Evolutionary conservation across 2,888 invertebrate species (phyloP).

Genomic region (Brachycybe producta): DNA sequence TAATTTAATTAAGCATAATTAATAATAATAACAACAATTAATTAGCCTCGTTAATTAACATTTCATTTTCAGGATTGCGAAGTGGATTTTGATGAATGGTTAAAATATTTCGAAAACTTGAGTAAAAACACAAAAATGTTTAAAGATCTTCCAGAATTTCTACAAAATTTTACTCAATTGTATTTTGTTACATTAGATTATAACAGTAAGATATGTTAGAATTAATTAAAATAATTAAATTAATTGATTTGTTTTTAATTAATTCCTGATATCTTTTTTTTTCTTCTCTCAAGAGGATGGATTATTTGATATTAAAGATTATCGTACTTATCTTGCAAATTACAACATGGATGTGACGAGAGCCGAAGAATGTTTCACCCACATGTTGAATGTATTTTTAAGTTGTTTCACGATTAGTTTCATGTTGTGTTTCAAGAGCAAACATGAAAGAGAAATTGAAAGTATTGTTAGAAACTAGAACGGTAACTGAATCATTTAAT

Average conservation of each 20-base stretch:
- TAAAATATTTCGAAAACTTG: slow-evolving; percentile 26
- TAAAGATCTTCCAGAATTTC: slow-evolving; percentile 27
- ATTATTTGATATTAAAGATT: slow-evolving; percentile 27
- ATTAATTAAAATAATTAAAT: not conserved
- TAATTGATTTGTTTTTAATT: not conserved
- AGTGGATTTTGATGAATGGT: slow-evolving; percentile 28
- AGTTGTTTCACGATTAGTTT: not conserved
- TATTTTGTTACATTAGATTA: slow-evolving; percentile 27
- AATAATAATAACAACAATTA: not conserved
- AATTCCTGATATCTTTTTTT: not conserved
- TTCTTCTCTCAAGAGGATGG: slow-evolving; percentile 25
- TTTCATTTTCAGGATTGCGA: slow-evolving; percentile 23
- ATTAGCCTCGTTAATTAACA: slow-evolving; percentile 1
- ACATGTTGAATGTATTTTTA: slow-evolving; percentile 26
- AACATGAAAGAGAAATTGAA: no score
- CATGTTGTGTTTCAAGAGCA: no score
- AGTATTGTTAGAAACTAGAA: no score
- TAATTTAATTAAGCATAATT: slow-evolving; percentile 11
- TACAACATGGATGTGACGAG: slow-evolving; percentile 26
- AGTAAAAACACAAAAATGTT: slow-evolving; percentile 25
- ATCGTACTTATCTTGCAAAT: slow-evolving; percentile 26
- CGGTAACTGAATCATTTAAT: no score
- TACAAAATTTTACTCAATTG: slow-evolving; percentile 26
- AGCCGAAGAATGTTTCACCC: slow-evolving; percentile 27
- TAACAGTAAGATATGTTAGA: slow-evolving; percentile 24